Evolutionary conservation across 2,888 invertebrate genomes (phyloP).

Genomic region (Amiota minor): DNA sequence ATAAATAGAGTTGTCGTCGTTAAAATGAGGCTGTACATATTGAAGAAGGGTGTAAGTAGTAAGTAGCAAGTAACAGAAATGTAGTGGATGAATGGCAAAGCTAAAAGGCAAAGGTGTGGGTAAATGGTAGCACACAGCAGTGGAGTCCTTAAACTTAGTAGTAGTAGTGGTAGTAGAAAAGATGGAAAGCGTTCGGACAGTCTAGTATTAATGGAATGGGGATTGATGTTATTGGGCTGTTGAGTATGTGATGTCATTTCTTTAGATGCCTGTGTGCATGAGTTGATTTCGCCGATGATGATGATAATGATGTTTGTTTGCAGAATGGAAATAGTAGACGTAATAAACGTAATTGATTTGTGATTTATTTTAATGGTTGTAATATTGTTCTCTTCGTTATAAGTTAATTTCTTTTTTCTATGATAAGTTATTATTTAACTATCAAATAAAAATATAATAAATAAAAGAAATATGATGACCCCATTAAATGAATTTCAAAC

Average conservation of each 20-base stretch:
- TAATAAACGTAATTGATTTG: constrained; percentile 72
- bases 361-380: constrained; percentile 69
- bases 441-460: too few relatives aligned
- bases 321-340: constrained; percentile 65
- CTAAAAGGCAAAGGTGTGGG: too few relatives aligned
- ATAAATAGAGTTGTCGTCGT: constrained; percentile 17
- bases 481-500: too few relatives aligned
- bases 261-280: not conserved
- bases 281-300: constrained; percentile 14
- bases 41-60: not conserved
- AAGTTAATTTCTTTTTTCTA: too few relatives aligned
- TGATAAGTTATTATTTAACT: too few relatives aligned
- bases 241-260: too few relatives aligned
- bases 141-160: not conserved
- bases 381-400: not conserved
- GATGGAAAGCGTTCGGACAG: not conserved
- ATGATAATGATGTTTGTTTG: constrained; percentile 42
- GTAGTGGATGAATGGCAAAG: too few relatives aligned
- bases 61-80: not conserved
- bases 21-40: constrained; percentile 23
- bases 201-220: too few relatives aligned
- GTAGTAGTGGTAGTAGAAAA: not conserved
- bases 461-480: too few relatives aligned
- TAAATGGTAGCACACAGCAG: not conserved
- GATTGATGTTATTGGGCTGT: too few relatives aligned